Conservation (phyloP, 2,797 vertebrate species). For the Coilia nasus region DNA sequence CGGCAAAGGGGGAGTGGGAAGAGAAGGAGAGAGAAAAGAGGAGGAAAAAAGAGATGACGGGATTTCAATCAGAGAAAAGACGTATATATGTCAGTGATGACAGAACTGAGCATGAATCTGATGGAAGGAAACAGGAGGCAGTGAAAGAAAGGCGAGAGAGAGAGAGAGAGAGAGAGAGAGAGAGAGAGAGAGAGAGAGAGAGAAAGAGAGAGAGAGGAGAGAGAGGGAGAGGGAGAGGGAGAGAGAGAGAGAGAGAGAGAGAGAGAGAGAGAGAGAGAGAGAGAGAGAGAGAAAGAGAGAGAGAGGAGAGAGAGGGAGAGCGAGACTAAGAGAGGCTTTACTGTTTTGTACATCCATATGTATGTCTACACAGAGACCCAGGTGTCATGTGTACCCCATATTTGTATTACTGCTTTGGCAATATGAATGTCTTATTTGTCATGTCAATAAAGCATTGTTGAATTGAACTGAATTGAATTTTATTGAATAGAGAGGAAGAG, state of each 20-base stretch:
- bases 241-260: not conserved
- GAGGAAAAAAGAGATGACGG: constrained; percentile 55
- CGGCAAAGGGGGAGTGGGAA: too few species aligned
- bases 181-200: not conserved
- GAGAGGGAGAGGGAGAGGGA: not conserved
- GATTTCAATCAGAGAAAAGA: constrained; percentile 33
- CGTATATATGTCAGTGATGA: not conserved
- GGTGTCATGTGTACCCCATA: too few species aligned
- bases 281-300: not conserved
- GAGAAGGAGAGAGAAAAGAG: too few species aligned
- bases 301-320: constrained; percentile 39
- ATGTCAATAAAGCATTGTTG: too few species aligned
- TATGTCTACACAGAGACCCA: too few species aligned
- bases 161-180: not conserved
- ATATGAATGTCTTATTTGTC: too few species aligned
- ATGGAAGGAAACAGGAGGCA: too few species aligned
- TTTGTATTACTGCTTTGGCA: too few species aligned
- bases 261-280: not conserved
- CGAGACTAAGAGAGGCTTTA: constrained; percentile 25
- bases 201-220: not conserved
- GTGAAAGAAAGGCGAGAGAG: too few species aligned
- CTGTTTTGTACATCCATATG: too few species aligned
- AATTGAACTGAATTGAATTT: too few species aligned
- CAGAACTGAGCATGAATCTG: not conserved
- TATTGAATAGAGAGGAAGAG: not conserved